Percentiles rank a stretch among this genome's conserved stretches.
Evolutionary conservation across 2,797 vertebrate species (phyloP).

Genomic region (Distichodus sexfasciatus): DNA sequence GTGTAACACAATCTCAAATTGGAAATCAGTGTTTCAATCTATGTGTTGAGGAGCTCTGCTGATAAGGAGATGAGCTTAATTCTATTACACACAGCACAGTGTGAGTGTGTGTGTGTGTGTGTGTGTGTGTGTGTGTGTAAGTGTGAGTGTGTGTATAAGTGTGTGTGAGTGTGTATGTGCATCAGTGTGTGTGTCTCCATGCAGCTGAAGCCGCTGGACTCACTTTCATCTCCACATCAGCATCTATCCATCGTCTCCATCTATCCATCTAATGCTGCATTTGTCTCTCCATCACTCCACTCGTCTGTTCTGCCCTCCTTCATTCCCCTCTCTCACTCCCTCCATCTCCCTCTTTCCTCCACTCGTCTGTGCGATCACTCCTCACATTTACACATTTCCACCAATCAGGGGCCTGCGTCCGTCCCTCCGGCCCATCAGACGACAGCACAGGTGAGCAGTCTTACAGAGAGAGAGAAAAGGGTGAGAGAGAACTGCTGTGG

Average conservation of each 20-base stretch:
- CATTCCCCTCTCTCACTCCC: constrained; percentile 10
- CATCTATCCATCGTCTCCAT: constrained; percentile 39
- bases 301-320: constrained; percentile 44
- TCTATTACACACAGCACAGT: constrained; percentile 78
- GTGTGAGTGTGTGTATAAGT: too few species aligned
- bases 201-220: constrained; percentile 45
- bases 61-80: constrained; percentile 77
- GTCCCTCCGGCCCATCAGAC: constrained; percentile 50
- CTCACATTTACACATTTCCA: constrained; percentile 49
- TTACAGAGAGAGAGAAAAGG: constrained; percentile 29
- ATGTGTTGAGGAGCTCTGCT: constrained; percentile 60
- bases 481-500: too few species aligned
- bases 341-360: neutral
- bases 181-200: too few species aligned
- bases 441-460: constrained; percentile 22
- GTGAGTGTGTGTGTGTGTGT: too few species aligned
- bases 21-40: constrained; percentile 83
- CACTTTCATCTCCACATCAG: constrained; percentile 58
- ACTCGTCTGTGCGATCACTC: too few species aligned
- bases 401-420: constrained; percentile 58
- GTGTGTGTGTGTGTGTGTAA: too few species aligned
- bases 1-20: constrained; percentile 83
- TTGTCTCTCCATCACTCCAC: constrained; percentile 45
- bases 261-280: constrained; percentile 54
- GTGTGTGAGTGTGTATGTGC: too few species aligned